A percentile compares a stretch with the other conserved stretches of the same genome.
phyloP scores from a whole-genome alignment of 1,140 invertebrate genomes.

The Drosophila orena region DNA sequence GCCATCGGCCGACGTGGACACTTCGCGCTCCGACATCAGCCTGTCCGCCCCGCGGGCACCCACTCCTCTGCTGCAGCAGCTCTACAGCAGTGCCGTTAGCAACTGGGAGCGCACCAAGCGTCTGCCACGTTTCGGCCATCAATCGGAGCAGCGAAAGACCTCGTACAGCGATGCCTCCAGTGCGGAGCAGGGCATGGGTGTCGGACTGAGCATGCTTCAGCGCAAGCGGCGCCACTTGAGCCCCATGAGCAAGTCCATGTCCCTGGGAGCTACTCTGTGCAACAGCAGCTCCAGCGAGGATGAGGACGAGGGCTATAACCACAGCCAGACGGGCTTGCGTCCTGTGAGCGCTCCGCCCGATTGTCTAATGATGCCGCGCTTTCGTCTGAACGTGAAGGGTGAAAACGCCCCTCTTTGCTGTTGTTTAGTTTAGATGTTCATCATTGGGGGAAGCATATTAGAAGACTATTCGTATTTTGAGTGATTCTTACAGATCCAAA shows the following conservation, averaged over 20 bases:
- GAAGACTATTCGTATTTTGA: background rate
- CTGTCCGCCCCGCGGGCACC: conserved; percentile 67
- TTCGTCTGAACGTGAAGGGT: conserved; percentile 75
- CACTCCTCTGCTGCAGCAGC: conserved; percentile 86
- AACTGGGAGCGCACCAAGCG: conserved; percentile 85
- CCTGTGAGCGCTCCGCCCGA: conserved; percentile 74
- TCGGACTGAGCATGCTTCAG: conserved; percentile 2
- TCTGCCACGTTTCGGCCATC: conserved; percentile 47
- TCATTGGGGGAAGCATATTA: conserved; percentile 4
- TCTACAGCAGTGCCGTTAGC: conserved; percentile 86
- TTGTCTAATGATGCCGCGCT: conserved; percentile 54
- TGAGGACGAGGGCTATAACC: conserved; percentile 41
- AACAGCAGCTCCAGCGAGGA: conserved; percentile 66
- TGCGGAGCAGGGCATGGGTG: conserved; percentile 32
- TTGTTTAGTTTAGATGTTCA: conserved; percentile 11
- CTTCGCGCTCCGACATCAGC: conserved; percentile 66
- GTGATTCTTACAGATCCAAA: no score
- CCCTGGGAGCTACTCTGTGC: conserved; percentile 45
- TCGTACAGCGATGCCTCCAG: conserved; percentile 66
- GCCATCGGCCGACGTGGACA: conserved; percentile 80
- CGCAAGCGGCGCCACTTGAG: conserved; percentile 37
- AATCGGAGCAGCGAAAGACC: conserved; percentile 36
- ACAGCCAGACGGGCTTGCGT: conserved; percentile 21
- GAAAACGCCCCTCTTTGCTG: conserved; percentile 25
- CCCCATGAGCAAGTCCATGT: conserved; percentile 66